Base-by-base conservation (phyloP, 2,888 invertebrate genomes). In the Dasypolia templi region DNA sequence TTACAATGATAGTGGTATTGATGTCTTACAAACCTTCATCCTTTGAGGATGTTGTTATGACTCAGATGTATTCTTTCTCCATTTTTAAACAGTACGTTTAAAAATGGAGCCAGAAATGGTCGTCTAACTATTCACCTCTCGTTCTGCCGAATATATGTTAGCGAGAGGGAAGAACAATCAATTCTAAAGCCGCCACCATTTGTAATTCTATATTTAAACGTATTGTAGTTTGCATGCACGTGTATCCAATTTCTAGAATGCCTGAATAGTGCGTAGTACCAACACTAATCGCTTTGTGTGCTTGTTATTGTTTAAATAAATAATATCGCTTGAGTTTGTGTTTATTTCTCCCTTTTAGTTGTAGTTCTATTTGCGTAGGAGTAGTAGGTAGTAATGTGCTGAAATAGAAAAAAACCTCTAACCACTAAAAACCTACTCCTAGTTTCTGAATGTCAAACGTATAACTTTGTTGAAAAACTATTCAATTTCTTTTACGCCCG, bases 281-380 rank as follows among this genome's bases (percentile, higher is more conserved):
- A 77, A 72, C 69, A 75, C 82, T 79, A 75, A 75, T 79, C 51
- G 73, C 80, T 80, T 74, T 81, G 29, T 86, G 82, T 83, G 83
- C 79, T 81, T 86, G 14, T 46, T 39, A 32, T 61, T 84, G 82
- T 87, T 87, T 76, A 82, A 87, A 81, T 83, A 82, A 83, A 83
- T 77, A 76, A 55, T 76, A 71, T 75, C 46, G 81, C 83, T 85
- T 72, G 75, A 26, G 42, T 82, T 81, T 72, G 72, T 85, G 81
- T 85, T 86, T 83, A 78, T 71, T 84, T 85, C 59, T 75, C 85
- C 85, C 86, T 77, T 67, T 75, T 69, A 63, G n/a, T 46, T 80
- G 58, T 74, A 79, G 51, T 53, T 81, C 59, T 77, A 72, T 35
- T 71, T 69, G 26, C 32, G 4, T 42, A 39, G 32, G 2, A 32